Evolutionary conservation across 1,140 invertebrate genomes (phyloP).

Genomic region (Magallana gigas): DNA sequence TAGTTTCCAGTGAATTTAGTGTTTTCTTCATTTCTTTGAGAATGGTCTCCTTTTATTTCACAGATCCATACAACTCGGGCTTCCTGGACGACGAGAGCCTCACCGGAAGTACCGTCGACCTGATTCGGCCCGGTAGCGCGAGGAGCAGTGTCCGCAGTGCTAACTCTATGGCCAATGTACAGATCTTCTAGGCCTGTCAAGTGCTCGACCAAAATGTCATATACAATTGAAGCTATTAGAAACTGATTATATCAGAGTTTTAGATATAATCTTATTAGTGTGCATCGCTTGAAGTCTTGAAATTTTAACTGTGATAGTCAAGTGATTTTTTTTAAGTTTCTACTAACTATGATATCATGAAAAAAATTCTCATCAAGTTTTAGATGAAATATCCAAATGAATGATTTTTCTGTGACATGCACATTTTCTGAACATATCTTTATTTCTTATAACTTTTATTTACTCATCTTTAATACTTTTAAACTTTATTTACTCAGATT

Average conservation of each 20-base stretch:
- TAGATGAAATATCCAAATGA: not conserved
- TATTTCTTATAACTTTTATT: not conserved
- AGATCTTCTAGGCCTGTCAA: conserved; percentile 48
- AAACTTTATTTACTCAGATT: not conserved
- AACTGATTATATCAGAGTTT: too few species aligned
- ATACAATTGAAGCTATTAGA: too few species aligned
- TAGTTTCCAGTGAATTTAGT: too few species aligned
- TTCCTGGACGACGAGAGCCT: conserved; percentile 69
- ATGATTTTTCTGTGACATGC: not conserved
- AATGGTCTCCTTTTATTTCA: not conserved
- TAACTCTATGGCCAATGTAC: conserved; percentile 45
- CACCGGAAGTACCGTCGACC: conserved; percentile 67
- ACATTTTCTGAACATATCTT: conserved; percentile 1
- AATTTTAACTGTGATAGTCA: too few species aligned
- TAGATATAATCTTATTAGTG: too few species aligned
- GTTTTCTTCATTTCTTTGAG: too few species aligned
- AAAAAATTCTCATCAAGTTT: too few species aligned
- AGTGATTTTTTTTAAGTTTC: too few species aligned
- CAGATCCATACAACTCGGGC: conserved; percentile 37
- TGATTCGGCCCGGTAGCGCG: conserved; percentile 62
- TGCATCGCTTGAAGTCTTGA: too few species aligned
- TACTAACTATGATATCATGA: too few species aligned
- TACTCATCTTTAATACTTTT: not conserved
- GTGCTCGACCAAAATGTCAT: too few species aligned
- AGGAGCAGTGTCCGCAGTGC: conserved; percentile 45